phyloP scores from a whole-genome alignment of 2,888 invertebrate species.

The Dexiosoma caninum region DNA sequence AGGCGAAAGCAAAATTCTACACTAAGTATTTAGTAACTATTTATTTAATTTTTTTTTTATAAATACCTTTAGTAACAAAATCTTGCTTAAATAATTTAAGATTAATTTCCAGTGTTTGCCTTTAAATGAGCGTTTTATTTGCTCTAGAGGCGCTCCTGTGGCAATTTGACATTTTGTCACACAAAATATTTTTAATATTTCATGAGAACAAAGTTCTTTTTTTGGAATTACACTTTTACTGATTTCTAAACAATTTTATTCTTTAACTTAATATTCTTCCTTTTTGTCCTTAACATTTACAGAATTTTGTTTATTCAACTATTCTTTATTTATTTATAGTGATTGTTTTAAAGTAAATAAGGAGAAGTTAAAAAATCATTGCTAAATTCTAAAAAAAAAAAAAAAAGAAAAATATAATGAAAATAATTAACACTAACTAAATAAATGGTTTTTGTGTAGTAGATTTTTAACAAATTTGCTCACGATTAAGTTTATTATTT shows the following conservation, averaged over 20 bases:
- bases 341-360: slow-evolving; percentile 8
- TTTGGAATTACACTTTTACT: slow-evolving; percentile 36
- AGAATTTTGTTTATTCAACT: background rate
- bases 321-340: background rate
- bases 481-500: slow-evolving; percentile 58
- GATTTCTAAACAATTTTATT: background rate
- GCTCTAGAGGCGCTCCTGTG: background rate
- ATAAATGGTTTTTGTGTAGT: slow-evolving; percentile 11
- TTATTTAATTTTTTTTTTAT: background rate
- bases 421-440: slow-evolving; percentile 44
- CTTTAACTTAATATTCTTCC: background rate
- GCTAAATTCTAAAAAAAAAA: slow-evolving; percentile 53
- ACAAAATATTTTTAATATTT: background rate
- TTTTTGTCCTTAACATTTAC: background rate
- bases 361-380: slow-evolving; percentile 34
- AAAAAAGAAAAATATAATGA: slow-evolving; percentile 42
- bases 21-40: background rate
- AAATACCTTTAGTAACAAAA: background rate
- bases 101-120: background rate
- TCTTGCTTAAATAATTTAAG: background rate
- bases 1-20: background rate
- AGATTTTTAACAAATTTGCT: slow-evolving; percentile 26
- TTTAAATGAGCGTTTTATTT: background rate
- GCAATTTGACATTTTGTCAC: background rate
- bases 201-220: background rate